These are phyloP conservation scores for Chalcosyrphus nemorum DNA, from an alignment of 2,888 invertebrate genomes.

Conservation along the genomic window DNA sequence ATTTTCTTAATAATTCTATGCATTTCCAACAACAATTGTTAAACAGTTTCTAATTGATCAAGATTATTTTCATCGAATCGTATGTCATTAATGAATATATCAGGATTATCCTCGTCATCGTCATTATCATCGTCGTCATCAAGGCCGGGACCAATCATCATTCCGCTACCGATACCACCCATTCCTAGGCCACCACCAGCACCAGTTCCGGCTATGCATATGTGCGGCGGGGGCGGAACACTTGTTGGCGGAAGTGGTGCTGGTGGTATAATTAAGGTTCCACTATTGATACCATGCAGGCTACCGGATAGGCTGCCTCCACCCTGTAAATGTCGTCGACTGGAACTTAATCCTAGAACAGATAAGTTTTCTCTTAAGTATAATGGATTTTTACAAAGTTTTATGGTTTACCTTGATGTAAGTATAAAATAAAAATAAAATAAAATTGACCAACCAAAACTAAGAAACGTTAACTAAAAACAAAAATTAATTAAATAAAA, in stretches of 20 bases:
- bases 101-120: conserved; percentile 77
- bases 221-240: conserved; percentile 82
- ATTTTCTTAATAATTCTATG: conserved; percentile 63
- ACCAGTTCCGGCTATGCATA: conserved; percentile 80
- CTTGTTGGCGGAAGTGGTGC: conserved; percentile 82
- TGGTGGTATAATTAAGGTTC: conserved; percentile 81
- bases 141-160: conserved; percentile 76
- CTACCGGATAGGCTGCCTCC: conserved; percentile 82
- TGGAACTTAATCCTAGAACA: conserved; percentile 80
- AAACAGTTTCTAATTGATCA: conserved; percentile 81
- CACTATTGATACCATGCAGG: conserved; percentile 81
- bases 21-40: conserved; percentile 76
- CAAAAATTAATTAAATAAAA: conserved; percentile 47
- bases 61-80: conserved; percentile 77
- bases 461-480: not conserved
- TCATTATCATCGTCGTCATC: conserved; percentile 78
- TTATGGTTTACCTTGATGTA: not conserved
- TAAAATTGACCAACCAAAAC: not conserved
- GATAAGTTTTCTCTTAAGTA: not conserved
- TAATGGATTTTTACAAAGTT: too few relatives aligned
- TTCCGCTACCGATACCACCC: conserved; percentile 77
- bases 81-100: conserved; percentile 81
- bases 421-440: not conserved
- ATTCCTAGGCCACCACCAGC: conserved; percentile 57
- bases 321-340: conserved; percentile 82